phyloP scores from a whole-genome alignment of 2,113 vertebrate species.

The Sphaerodactylus townsendi region DNA sequence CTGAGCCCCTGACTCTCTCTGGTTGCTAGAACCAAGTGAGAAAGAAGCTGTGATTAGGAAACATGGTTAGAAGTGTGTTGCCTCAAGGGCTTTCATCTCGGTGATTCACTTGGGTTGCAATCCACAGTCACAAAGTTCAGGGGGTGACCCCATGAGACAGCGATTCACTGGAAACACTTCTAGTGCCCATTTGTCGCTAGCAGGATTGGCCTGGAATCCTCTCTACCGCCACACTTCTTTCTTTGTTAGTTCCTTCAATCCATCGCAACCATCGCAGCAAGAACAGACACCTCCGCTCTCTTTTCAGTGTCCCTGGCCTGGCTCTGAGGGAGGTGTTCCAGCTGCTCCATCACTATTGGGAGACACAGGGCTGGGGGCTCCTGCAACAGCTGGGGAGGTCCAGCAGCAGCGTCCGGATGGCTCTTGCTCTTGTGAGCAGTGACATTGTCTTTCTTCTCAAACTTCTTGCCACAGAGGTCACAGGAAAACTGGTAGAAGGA shows the following conservation, averaged over 20 bases:
- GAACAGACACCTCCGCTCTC: background rate
- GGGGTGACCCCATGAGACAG: too few relatives aligned
- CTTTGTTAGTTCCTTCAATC: fast-evolving
- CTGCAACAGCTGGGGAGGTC: background rate
- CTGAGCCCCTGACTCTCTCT: too few relatives aligned
- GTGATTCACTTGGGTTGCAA: too few relatives aligned
- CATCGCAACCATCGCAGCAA: fast-evolving
- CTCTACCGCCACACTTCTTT: background rate
- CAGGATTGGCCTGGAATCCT: background rate
- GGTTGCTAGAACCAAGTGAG: background rate
- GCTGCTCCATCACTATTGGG: fast-evolving
- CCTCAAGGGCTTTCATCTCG: background rate
- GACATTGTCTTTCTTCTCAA: conserved; percentile 84
- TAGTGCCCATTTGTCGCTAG: background rate
- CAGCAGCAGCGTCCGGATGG: conserved; percentile 49
- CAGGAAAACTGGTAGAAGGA: conserved; percentile 79
- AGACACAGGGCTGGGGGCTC: background rate
- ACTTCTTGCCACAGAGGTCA: conserved; percentile 80
- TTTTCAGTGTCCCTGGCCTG: fast-evolving
- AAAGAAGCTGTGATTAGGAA: background rate
- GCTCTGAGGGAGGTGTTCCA: background rate
- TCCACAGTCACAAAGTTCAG: too few relatives aligned
- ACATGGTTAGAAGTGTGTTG: background rate
- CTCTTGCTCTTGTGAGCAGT: conserved; percentile 81
- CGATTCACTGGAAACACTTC: too few relatives aligned